Base-by-base conservation (phyloP, 2,797 vertebrate genomes). In the Chlorospingus semifuscus region DNA sequence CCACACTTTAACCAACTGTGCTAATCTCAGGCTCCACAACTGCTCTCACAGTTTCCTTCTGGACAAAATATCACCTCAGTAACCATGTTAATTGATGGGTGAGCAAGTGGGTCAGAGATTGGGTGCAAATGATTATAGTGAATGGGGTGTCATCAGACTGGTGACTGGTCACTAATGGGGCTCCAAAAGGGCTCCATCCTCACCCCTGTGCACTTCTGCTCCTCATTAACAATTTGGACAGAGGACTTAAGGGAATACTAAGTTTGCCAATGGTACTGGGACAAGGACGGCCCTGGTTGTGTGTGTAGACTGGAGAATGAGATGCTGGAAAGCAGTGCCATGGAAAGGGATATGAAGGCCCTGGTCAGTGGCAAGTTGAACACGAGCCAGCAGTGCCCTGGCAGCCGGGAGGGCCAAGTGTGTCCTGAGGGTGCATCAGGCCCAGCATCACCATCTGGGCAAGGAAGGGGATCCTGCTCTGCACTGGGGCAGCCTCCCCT, bases 401-500 rank as follows among this genome's bases (percentile, higher is more conserved):
- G 63, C 29, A 60, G n/a, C 29, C 63, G 52, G 46, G 7, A 39
- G 37, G 19, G 46, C 10, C 53, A 59, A 9, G 5, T 0, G 0
- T 59, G 7, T 30, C 16, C 47, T 77, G 13, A 3, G 18, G 11
- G 1, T 13, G 3, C 23, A 46, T 46, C 46, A 46, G 19, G 8
- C 1, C 1, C 9, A 60, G 7, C 17, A 52, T 17, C 0, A 0
- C 12, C 39, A 46, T 24, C 39, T 0, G 0, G 15, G 5, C 2
- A 8, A 36, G 17, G 36, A 15, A 32, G 9, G 30, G 41, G 17
- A 47, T 77, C 14, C 30, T 0, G 0, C 8, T 53, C 34, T 60
- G 55, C 1, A 1, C 11, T 69, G 34, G 15, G 11, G 24, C 2
- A 2, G 16, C 34, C 41, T 86, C 17, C 18, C 2, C 15, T 70